Evolutionary conservation across 1,140 invertebrate species (phyloP), one percentile per base, ranked within the genome.

Genomic region (Capitella teleta): DNA sequence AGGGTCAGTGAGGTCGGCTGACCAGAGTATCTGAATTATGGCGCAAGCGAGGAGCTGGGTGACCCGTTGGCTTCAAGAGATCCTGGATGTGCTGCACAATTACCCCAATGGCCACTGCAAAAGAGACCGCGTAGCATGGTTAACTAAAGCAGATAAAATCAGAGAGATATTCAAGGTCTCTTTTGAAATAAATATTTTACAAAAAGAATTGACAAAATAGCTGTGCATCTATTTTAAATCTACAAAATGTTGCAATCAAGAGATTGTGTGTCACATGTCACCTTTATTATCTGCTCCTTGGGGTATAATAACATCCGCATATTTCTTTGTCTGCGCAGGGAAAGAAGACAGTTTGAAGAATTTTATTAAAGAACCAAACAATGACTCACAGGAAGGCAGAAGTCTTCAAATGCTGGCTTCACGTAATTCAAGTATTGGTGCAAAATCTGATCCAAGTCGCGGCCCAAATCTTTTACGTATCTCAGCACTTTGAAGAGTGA

Each of bases 331-430:
- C 86, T 91, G 73, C 49, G 78, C 77, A 68, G 53, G 54, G 61
- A 59, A 5, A 19, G 25, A 47, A 57, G 34, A 26, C 26, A 30
- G 6, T 2, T 45, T 26, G 16, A 32, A 25, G 19, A 12, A n/a
- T 12, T 14, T 41, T 19, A 26, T 25, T 44, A 44, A 23, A 10
- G 21, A 44, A 25, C 24, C n/a, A 3, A 44, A 6, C 41, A 18
- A 21, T 25, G 8, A 44, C 42, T 81, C 76, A 91, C 87, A 37
- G 95, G 95, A 57, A 93, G 79, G 71, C 94, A 98, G 75, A 98
- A 99, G 71, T 98, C 94, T 72, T 98, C 95, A 76, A 98, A 98
- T 1, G 94, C 93, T 32, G 94, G 94, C 68, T 98, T 98, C 0
- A 98, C 94, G 67, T 86, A 91, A 62, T 85, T 90, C 79, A 92